A percentile compares a stretch with the other conserved stretches of the same genome.
phyloP scores from a whole-genome alignment of 2,113 vertebrate species.

The Serinus canaria region DNA sequence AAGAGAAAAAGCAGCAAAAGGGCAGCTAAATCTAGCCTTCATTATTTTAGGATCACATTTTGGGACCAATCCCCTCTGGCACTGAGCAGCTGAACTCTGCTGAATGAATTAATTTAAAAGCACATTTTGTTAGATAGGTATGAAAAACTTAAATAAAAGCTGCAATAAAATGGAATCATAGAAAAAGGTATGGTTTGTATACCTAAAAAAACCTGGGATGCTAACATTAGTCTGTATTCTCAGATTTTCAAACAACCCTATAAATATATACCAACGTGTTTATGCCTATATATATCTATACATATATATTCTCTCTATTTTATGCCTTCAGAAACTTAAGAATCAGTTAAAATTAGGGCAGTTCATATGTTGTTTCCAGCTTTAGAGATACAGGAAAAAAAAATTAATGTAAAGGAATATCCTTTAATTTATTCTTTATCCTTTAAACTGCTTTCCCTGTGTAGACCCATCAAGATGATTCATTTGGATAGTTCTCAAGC shows the following conservation, averaged over 20 bases:
- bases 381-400: background rate
- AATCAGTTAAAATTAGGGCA: background rate
- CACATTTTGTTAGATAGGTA: background rate
- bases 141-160: background rate
- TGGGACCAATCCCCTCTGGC: background rate
- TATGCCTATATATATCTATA: background rate
- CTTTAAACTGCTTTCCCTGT: background rate
- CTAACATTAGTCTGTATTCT: background rate
- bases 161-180: background rate
- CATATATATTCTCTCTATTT: background rate
- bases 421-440: background rate
- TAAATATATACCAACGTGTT: background rate
- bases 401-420: background rate
- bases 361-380: background rate
- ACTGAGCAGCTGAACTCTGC: background rate
- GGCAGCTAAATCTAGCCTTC: background rate
- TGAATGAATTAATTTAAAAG: background rate
- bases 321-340: background rate
- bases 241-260: background rate
- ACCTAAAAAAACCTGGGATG: background rate
- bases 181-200: background rate
- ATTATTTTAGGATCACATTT: slow-evolving; percentile 21
- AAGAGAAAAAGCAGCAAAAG: background rate
- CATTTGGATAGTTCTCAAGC: background rate
- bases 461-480: background rate